Evolutionary conservation across 2,888 invertebrate genomes (phyloP), one percentile per base, ranked within the genome.

Genomic region (Microplitis deprimator): DNA sequence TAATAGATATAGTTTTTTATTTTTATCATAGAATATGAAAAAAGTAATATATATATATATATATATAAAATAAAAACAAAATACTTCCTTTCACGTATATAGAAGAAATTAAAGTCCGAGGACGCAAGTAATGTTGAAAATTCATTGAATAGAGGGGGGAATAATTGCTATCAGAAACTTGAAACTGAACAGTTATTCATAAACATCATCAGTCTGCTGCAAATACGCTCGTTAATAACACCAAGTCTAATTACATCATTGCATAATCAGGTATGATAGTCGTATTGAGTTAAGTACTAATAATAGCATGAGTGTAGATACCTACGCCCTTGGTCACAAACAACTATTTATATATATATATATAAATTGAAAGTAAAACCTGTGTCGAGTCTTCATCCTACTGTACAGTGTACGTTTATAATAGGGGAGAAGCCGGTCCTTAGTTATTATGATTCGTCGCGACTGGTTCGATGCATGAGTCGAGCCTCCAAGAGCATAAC

Each of bases 111-210:
- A 62, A 62, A 62, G 62, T 62, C 62, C 62, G 20, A 62, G 20
- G 62, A 62, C 16, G n/a, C n/a, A 62, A n/a, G 16, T 62, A 62
- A 20, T 59, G 62, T 16, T n/a, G n/a, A 62, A 8, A 62, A 62
- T 16, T 62, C 16, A 16, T 17, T 62, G 62, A 3, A 62, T 29
- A 29, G 29, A 50, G 50, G n/a, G 62, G 62, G 62, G 62, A 62
- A 62, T 62, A 62, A 62, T 62, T 62, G 62, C 62, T 62, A 62
- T 62, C 62, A 17, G 62, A 62, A 62, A 16, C 62, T 62, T 17
- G 5, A 62, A 62, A 16, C n/a, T 62, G 20, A 62, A 62, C 62
- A 20, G 62, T 20, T 20, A 62, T 20, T 20, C 62, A 62, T 62
- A 62, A 17, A 16, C 62, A 7, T 20, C 20, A 16, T 16, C 20